Conservation (phyloP, 2,888 invertebrate species). For the Leuctra nigra region DNA sequence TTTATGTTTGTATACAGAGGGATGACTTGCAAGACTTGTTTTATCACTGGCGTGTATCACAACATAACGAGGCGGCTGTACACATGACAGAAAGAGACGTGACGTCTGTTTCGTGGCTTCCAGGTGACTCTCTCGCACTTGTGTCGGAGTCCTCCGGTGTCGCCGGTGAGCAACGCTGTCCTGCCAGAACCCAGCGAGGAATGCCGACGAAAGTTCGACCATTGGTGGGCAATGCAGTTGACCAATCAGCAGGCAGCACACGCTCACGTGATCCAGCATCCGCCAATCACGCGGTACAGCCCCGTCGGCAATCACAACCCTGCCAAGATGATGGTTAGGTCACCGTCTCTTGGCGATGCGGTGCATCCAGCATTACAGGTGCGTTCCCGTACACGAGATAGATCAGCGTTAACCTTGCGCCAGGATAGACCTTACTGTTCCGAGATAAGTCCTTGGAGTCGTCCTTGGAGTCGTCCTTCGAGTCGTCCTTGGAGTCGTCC, state of each 20-base stretch:
- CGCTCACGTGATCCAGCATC: constrained; percentile 21
- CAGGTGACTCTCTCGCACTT: constrained; percentile 77
- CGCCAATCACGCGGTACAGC: constrained; percentile 27
- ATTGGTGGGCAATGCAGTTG: constrained; percentile 79
- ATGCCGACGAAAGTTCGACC: constrained; percentile 79
- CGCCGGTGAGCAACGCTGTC: constrained; percentile 50
- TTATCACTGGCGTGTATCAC: no score
- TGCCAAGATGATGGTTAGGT: constrained; percentile 40
- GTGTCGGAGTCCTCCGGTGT: constrained; percentile 59
- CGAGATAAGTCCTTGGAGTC: no score
- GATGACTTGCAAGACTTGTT: no score
- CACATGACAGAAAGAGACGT: no score
- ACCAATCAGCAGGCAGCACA: constrained; percentile 43
- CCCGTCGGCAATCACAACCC: constrained; percentile 32
- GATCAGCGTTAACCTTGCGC: no score
- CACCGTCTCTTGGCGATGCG: constrained; percentile 38
- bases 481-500: no score
- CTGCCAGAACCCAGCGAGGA: constrained; percentile 74
- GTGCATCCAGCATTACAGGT: constrained; percentile 31
- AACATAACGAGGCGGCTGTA: no score
- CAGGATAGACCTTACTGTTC: no score
- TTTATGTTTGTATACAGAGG: no score
- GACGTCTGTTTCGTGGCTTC: constrained; percentile 27
- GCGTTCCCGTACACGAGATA: no score
- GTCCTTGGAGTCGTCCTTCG: no score